Evolutionary conservation across 2,888 invertebrate genomes (phyloP).

Genomic region (Drosophila cognata): DNA sequence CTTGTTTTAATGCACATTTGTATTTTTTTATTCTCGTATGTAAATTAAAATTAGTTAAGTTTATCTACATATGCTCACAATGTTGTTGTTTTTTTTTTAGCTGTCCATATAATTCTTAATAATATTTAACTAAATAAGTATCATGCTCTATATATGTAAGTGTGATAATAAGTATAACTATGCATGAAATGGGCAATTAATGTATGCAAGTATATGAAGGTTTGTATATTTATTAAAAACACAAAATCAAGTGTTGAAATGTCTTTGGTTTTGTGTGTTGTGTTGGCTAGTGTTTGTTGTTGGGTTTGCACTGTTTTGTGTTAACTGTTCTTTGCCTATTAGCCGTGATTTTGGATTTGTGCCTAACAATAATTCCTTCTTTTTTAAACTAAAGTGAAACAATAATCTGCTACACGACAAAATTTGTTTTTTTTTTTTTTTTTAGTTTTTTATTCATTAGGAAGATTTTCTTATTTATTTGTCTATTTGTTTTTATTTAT

Average conservation of each 20-base stretch:
- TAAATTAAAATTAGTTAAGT: conserved; percentile 76
- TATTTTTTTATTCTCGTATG: conserved; percentile 28
- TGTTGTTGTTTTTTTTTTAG: conserved; percentile 48
- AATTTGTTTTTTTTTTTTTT: conserved; percentile 18
- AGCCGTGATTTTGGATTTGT: conserved; percentile 39
- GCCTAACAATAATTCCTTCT: conserved; percentile 33
- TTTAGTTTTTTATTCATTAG: conserved; percentile 53
- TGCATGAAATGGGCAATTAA: conserved; percentile 26
- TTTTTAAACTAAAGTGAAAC: conserved; percentile 9
- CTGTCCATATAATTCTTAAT: conserved; percentile 66
- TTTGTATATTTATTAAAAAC: conserved; percentile 30
- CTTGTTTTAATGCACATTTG: conserved; percentile 39
- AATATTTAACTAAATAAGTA: conserved; percentile 73
- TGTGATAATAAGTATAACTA: conserved; percentile 42
- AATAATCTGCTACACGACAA: conserved; percentile 34
- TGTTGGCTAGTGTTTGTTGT: conserved; percentile 66
- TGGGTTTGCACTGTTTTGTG: conserved; percentile 45
- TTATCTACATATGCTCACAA: conserved; percentile 78
- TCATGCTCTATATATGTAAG: conserved; percentile 32
- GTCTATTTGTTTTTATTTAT: conserved; percentile 43
- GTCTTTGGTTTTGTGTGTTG: conserved; percentile 36
- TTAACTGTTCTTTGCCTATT: conserved; percentile 52
- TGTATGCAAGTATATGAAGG: conserved; percentile 28
- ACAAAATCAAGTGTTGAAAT: conserved; percentile 47
- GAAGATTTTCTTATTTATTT: conserved; percentile 62